Conservation (phyloP, 2,113 vertebrate genomes). For the Malurus elegans region DNA sequence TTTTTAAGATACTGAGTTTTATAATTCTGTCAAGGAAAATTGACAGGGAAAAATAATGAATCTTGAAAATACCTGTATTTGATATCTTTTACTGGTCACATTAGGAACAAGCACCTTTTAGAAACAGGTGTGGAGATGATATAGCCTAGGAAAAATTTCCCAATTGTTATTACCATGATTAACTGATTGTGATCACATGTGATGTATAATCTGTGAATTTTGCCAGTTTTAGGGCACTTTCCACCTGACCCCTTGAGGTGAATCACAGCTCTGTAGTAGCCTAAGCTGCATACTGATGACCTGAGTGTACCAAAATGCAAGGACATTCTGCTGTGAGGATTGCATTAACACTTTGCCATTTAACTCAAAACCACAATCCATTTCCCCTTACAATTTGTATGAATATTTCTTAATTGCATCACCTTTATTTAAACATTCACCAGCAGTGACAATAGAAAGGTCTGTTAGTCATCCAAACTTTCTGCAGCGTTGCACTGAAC, state of each 20-base stretch:
- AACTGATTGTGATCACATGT: background rate
- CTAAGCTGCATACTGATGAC: background rate
- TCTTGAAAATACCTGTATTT: background rate
- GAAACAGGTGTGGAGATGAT: background rate
- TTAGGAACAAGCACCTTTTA: background rate
- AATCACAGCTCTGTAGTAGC: background rate
- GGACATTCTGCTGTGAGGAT: background rate
- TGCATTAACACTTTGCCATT: background rate
- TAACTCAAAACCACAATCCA: conserved; percentile 8
- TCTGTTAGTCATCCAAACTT: conserved; percentile 33
- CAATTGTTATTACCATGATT: background rate
- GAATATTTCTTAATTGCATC: conserved; percentile 7
- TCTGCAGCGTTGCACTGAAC: background rate
- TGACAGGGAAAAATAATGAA: background rate
- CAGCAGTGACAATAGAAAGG: background rate
- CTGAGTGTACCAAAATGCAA: background rate
- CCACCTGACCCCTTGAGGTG: background rate
- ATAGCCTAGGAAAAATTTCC: background rate
- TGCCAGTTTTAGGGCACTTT: background rate
- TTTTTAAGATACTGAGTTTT: background rate
- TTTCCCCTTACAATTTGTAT: background rate
- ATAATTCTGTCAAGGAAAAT: background rate
- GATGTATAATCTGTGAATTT: background rate
- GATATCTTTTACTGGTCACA: background rate
- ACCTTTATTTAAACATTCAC: background rate